Evolutionary conservation across 2,113 vertebrate species (phyloP).

Genomic region (Chlorodrepanis virens): DNA sequence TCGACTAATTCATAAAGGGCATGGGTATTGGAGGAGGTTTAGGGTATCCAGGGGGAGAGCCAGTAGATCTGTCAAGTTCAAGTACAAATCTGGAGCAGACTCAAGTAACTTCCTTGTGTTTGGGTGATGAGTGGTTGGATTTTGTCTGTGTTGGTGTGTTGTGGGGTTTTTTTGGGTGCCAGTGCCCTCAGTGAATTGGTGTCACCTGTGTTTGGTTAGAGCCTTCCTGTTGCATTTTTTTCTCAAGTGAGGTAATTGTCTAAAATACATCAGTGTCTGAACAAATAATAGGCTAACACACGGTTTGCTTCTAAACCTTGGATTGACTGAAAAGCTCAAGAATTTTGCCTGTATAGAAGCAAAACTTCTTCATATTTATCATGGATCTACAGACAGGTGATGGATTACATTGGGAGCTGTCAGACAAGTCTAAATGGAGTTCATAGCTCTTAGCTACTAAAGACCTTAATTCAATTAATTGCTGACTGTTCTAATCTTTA

Average conservation of each 20-base stretch:
- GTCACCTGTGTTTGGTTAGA: neutral
- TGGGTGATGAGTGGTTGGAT: neutral
- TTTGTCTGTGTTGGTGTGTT: neutral
- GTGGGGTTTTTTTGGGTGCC: neutral
- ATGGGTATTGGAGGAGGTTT: neutral
- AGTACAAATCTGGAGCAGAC: neutral
- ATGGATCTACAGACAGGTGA: neutral
- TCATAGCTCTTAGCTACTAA: neutral
- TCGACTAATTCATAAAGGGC: neutral
- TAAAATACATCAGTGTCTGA: neutral
- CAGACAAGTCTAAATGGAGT: neutral
- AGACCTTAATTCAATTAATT: neutral
- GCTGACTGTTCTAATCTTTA: neutral
- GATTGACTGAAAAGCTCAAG: neutral
- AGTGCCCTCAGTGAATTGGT: neutral
- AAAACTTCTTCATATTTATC: neutral
- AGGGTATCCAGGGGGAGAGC: accelerated
- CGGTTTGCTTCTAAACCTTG: neutral
- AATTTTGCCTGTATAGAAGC: neutral
- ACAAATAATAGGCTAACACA: neutral
- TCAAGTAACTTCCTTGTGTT: neutral
- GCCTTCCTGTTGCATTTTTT: neutral
- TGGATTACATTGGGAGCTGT: neutral
- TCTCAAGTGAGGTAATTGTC: neutral
- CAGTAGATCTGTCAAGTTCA: neutral